Evolutionary conservation across 2,888 invertebrate genomes (phyloP).

Genomic region (Teleogryllus oceanicus): DNA sequence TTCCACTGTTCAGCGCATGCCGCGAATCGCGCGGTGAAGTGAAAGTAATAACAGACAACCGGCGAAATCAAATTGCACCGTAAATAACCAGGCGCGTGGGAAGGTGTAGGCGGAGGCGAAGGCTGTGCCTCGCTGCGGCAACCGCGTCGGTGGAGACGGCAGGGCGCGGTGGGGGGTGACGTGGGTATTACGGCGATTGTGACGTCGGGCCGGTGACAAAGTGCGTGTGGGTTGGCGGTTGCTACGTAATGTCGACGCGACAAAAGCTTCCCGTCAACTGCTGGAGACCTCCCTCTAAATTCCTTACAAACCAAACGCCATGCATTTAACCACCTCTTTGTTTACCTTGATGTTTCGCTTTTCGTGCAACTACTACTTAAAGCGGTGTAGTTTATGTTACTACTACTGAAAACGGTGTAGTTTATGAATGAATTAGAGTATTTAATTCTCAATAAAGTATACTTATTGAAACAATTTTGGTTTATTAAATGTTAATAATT

Average conservation of each 20-base stretch:
- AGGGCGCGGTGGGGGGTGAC: not conserved
- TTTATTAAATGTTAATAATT: no score
- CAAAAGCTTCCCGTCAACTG: not conserved
- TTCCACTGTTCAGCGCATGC: not conserved
- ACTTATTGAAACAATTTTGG: no score
- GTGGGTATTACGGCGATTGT: not conserved
- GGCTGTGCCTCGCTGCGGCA: not conserved
- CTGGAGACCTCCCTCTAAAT: no score
- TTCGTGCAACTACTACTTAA: no score
- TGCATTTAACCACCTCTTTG: no score
- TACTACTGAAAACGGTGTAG: no score
- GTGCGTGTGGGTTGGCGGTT: not conserved
- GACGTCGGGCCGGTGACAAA: not conserved
- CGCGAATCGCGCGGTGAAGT: not conserved
- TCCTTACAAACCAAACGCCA: no score
- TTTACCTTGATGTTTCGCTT: no score
- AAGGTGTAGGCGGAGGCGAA: no score
- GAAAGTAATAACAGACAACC: constrained; percentile 10
- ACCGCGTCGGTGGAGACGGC: not conserved
- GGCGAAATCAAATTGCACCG: not conserved
- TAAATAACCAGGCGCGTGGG: not conserved
- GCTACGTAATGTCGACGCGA: not conserved
- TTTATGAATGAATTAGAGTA: no score
- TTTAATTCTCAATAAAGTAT: no score
- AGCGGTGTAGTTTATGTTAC: no score